Conservation (phyloP, 64 coral and sea anemone species). For the Pocillopora damicornis region DNA sequence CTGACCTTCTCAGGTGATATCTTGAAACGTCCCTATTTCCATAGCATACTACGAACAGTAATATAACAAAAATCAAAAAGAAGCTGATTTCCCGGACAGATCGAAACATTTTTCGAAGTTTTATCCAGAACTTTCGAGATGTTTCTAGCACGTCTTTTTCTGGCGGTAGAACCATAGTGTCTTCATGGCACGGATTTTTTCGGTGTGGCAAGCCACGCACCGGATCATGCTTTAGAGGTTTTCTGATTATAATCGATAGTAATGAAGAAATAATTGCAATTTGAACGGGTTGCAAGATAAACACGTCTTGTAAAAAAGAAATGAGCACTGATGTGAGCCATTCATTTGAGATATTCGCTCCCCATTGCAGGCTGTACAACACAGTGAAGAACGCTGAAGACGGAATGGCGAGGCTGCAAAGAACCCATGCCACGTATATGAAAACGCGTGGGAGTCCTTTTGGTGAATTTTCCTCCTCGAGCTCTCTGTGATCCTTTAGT, state of each 20-base stretch:
- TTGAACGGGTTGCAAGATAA: constrained; percentile 52
- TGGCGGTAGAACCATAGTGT: neutral
- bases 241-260: constrained; percentile 31
- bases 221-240: constrained; percentile 27
- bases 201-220: neutral
- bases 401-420: constrained; percentile 50
- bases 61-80: constrained; percentile 48
- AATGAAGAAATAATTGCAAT: constrained; percentile 46
- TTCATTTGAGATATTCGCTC: constrained; percentile 56
- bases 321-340: constrained; percentile 72
- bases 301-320: constrained; percentile 61
- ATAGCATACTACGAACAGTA: constrained; percentile 76
- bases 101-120: constrained; percentile 46
- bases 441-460: constrained; percentile 45
- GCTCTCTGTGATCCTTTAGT: neutral
- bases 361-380: constrained; percentile 75
- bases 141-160: neutral
- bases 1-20: constrained; percentile 42
- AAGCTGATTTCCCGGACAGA: constrained; percentile 40
- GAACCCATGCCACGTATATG: constrained; percentile 66
- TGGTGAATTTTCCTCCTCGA: neutral
- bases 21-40: constrained; percentile 57
- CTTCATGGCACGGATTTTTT: neutral
- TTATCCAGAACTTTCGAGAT: constrained; percentile 17
- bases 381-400: constrained; percentile 52